These are phyloP conservation scores for Macaca fascicularis DNA, from an alignment of 2,113 vertebrate genomes.

Conservation along the genomic window DNA sequence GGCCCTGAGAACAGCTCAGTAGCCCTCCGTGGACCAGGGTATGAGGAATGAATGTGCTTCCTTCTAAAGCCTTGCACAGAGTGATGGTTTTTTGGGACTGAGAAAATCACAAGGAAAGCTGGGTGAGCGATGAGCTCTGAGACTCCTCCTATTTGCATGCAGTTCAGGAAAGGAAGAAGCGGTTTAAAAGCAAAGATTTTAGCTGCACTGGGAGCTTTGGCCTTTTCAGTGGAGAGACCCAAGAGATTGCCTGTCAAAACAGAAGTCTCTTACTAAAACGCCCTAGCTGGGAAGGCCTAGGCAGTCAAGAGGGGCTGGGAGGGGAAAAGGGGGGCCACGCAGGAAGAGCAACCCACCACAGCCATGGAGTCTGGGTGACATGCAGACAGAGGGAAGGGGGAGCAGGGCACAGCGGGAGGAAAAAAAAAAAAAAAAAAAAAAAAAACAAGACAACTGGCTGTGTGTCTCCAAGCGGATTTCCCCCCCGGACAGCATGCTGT, in stretches of 20 bases:
- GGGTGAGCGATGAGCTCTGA: background rate
- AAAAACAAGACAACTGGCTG: background rate
- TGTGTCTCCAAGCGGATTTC: slow-evolving; percentile 57
- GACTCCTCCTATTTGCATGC: slow-evolving; percentile 79
- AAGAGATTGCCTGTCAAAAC: slow-evolving; percentile 84
- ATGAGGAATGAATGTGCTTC: slow-evolving; percentile 18
- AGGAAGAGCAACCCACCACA: slow-evolving; percentile 48
- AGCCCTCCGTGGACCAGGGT: slow-evolving; percentile 17
- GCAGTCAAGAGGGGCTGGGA: background rate
- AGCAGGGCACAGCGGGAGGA: background rate
- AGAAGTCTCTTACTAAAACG: slow-evolving; percentile 79
- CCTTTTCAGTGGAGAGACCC: slow-evolving; percentile 83
- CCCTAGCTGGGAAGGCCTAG: slow-evolving; percentile 49
- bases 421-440: background rate
- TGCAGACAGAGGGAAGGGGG: background rate
- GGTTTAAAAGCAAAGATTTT: slow-evolving; percentile 80
- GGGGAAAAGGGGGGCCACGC: background rate
- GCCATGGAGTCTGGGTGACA: background rate
- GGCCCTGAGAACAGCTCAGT: slow-evolving; percentile 17
- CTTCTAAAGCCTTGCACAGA: slow-evolving; percentile 30
- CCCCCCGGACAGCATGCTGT: slow-evolving; percentile 58
- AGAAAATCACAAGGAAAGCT: slow-evolving; percentile 37
- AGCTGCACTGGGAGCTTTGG: slow-evolving; percentile 82
- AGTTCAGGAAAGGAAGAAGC: slow-evolving; percentile 71
- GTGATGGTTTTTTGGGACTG: slow-evolving; percentile 37